phyloP scores from a whole-genome alignment of 2,888 invertebrate species.

The Lochmaea capreae region DNA sequence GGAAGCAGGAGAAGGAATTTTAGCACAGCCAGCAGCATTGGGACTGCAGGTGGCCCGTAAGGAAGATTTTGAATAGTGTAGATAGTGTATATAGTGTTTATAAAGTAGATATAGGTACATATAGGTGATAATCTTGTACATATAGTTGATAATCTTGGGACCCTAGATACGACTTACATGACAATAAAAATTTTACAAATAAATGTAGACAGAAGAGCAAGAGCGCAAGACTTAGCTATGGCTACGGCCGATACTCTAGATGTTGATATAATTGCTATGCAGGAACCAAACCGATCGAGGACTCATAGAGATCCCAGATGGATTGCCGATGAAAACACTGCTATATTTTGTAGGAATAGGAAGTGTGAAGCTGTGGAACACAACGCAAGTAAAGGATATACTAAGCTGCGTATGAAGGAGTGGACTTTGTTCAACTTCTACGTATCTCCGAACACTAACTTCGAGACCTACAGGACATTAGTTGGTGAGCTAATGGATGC shows the following conservation, averaged over 20 bases:
- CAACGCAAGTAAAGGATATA: not conserved
- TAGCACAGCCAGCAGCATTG: constrained; percentile 4
- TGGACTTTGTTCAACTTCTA: constrained; percentile 18
- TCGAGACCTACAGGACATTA: constrained; percentile 14
- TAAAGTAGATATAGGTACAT: constrained; percentile 2
- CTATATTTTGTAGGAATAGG: constrained; percentile 16
- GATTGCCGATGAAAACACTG: constrained; percentile 19
- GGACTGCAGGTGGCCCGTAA: not conserved
- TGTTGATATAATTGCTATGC: constrained; percentile 6
- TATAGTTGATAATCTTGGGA: not conserved
- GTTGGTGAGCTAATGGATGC: constrained; percentile 1
- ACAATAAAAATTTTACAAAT: constrained; percentile 10
- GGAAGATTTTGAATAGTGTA: constrained; percentile 4
- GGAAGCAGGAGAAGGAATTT: constrained; percentile 2
- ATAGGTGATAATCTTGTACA: not conserved
- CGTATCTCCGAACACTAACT: constrained; percentile 20
- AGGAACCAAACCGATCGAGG: constrained; percentile 17
- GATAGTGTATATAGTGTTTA: constrained; percentile 4
- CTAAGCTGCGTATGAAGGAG: constrained; percentile 5
- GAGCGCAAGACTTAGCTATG: constrained; percentile 4
- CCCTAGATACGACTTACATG: constrained; percentile 4
- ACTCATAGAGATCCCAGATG: constrained; percentile 5
- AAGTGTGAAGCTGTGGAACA: constrained; percentile 7
- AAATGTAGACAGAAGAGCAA: constrained; percentile 14
- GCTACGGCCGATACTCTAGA: not conserved